A percentile compares a stretch with the other conserved stretches of the same genome.
These are phyloP conservation scores for Corvus cornix DNA, from an alignment of 2,113 vertebrate genomes.

Conservation along the genomic window DNA sequence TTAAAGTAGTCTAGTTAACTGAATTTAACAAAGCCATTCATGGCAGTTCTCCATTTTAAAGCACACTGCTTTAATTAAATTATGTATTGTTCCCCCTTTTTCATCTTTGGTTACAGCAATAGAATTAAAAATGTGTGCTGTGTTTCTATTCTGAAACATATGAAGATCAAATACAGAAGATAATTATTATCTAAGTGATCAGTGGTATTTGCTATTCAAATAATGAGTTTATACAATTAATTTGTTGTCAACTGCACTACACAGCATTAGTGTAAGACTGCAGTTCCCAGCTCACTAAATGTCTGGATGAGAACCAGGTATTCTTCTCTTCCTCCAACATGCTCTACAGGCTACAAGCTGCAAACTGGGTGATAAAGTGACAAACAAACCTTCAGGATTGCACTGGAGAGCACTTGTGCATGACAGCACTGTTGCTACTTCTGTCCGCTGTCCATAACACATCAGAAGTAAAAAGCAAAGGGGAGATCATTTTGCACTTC, in stretches of 20 bases:
- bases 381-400: neutral
- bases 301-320: neutral
- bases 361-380: neutral
- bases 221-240: neutral
- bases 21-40: neutral
- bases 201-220: neutral
- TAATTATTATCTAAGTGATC: neutral
- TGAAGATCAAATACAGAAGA: neutral
- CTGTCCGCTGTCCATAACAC: accelerated
- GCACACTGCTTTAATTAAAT: neutral
- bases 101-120: neutral
- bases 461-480: neutral
- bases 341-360: neutral
- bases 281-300: neutral
- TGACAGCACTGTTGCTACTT: neutral
- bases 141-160: neutral
- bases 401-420: accelerated
- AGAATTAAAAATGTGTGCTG: neutral
- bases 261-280: neutral
- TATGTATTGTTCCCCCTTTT: neutral
- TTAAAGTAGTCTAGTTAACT: neutral
- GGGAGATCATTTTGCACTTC: neutral
- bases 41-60: neutral
- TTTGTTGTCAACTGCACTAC: neutral
- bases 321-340: neutral